Evolutionary conservation across 2,888 invertebrate species (phyloP), one percentile per base, ranked within the genome.

Genomic region (Palloptera scutellata): DNA sequence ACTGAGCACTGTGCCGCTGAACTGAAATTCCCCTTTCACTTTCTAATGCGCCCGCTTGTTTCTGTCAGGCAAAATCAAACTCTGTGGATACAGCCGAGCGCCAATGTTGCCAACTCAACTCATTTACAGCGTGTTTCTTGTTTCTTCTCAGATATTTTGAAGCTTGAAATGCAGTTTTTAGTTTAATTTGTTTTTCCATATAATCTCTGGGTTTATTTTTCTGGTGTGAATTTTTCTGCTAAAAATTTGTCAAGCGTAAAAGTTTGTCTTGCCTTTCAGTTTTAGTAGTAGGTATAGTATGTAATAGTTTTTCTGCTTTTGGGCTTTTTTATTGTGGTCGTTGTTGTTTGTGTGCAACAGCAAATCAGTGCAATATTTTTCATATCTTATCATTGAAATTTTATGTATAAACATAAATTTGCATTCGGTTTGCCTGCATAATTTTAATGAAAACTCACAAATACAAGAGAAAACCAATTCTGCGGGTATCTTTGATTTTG

Each of bases 21-120:
- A 30, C 6, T 48, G 3, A 48, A 48, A 48, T 48, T 13, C 48
- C 42, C 59, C 59, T 59, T 59, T 59, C 59, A 59, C 59, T 59
- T 59, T 59, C 59, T 17, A 48, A 48, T 13, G 15, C 48, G 48
- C 13, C 48, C 13, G 15, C 13, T 48, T 4, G 5, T 48, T 15
- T 13, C 11, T 48, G 48, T 15, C 48, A 48, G 48, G 10, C 48
- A 59, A 20, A 58, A n/a, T 40, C 59, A 19, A n/a, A n/a, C 43
- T 30, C 59, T n/a, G 19, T 41, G 43, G 41, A 10, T 11, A 43
- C 41, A 30, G 10, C 12, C 58, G 19, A 4, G 30, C 30, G 19
- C 11, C 11, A 15, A 10, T 30, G 59, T 42, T 20, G 45, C 43
- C n/a, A 60, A 43, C 19, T 48, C 15, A 13, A n/a, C 15, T 48